Base-by-base conservation (phyloP, 2,797 vertebrate species). In the Mormyrops attenuatus region DNA sequence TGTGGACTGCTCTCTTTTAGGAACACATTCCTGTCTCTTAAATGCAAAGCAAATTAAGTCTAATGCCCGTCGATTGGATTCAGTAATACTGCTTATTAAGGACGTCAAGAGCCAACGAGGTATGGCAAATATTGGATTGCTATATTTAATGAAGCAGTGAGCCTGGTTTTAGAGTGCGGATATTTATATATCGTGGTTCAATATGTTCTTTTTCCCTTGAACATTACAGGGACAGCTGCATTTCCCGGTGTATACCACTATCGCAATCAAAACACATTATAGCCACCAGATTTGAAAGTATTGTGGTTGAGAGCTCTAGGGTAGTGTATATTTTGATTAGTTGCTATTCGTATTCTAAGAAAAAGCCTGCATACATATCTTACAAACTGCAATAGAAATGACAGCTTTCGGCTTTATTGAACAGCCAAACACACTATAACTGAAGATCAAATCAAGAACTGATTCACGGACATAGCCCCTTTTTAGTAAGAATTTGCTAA, bases 31-130 rank as follows among this genome's bases (percentile, higher is more conserved):
- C 93, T 94, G 94, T 94, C 95, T 95, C 94, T 95, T 94, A 96
- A 95, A 95, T 95, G 92, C 94, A 94, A 96, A 95, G 95, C 95
- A 96, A 96, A 96, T 96, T 95, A 95, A 95, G 95, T 95, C 92
- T 95, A 95, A 96, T 94, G 90, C 93, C 92, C 90, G 90, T 91
- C 92, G 90, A 95, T 95, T 95, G 94, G 94, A 95, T 93, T 93
- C 94, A 95, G 95, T 95, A 94, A 94, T 94, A 95, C 92, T 94
- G 91, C 94, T 96, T 94, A 95, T 96, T 95, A 95, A 93, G 92
- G 93, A 93, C 93, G 95, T 96, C 95, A 95, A 95, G 94, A 95
- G 91, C 93, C 95, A 96, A 95, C 95, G 95, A 96, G 95, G 93
- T 95, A 96, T 95, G 95, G 94, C 94, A 95, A 95, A 95, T 95